Evolutionary conservation across 2,888 invertebrate genomes (phyloP).

Genomic region (Agrochola macilenta): DNA sequence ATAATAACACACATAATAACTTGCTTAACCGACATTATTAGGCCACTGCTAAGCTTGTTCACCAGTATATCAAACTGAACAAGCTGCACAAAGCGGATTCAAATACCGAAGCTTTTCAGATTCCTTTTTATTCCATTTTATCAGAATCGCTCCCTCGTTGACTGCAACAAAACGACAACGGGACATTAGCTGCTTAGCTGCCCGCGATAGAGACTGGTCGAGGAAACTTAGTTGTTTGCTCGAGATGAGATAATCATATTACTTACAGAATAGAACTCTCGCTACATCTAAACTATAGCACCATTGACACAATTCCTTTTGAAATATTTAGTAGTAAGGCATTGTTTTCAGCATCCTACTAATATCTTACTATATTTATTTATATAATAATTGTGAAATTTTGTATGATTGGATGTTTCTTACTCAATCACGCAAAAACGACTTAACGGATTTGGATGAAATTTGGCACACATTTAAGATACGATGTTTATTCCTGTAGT

Average conservation of each 20-base stretch:
- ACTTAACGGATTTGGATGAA: too few species aligned
- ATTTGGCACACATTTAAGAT: too few species aligned
- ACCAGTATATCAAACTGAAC: conserved; percentile 14
- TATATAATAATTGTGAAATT: too few species aligned
- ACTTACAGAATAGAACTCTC: neutral
- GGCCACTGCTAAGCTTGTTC: neutral
- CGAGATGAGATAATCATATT: neutral
- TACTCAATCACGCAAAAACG: too few species aligned
- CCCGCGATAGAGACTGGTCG: neutral
- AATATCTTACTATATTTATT: too few species aligned
- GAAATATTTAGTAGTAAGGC: neutral
- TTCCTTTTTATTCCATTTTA: conserved; percentile 38
- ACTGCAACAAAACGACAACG: conserved; percentile 26
- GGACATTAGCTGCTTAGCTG: conserved; percentile 28
- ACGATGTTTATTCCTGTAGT: too few species aligned
- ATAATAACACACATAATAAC: neutral
- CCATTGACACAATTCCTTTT: neutral
- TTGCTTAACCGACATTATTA: neutral
- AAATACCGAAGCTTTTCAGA: conserved; percentile 21
- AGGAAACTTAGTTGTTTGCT: conserved; percentile 4
- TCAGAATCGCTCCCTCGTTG: conserved; percentile 17
- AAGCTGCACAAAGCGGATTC: conserved; percentile 43
- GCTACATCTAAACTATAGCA: neutral
- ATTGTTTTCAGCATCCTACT: neutral
- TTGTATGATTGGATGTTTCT: too few species aligned